Evolutionary conservation across 2,113 vertebrate species (phyloP), one percentile per base, ranked within the genome.

Genomic region (Gopherus flavomarginatus): DNA sequence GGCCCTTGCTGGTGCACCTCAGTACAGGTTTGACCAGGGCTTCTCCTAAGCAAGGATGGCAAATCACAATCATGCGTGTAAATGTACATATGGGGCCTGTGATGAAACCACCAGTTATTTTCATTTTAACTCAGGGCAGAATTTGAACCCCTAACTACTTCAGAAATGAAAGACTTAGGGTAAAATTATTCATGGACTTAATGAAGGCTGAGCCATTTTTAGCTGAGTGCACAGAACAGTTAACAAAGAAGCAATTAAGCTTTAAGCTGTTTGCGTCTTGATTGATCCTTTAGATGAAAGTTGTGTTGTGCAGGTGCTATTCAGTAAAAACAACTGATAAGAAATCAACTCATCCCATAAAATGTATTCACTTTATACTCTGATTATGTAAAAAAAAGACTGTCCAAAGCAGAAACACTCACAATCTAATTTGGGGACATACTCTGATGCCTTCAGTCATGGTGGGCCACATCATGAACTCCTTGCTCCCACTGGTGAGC

Each of bases 361-460:
- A 94, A 83, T 1, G 56, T 21, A 27, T 78, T 92, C 11, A 5
- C 87, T n/a, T 85, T 90, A 86, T 0, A 0, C 53, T 86, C 84
- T 94, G 87, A 85, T 79, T 86, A 80, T 24, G 84, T 44, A 62
- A 77, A 90, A 93, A 93, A 65, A 81, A 84, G 81, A 79, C 29
- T 19, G 13, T 77, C n/a, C 52, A 50, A 27, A 65, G 62, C 19
- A 5, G 44, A 85, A 75, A n/a, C 93, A 78, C 11, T 47, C 94
- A 87, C 21, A 86, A 56, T 62, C 87, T 79, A 47, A 54, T 91
- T 81, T 50, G 65, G 38, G 86, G 81, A 87, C 88, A 87, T 27
- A 93, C 5, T 19, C 56, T 62, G 38, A 75, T 3, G 87, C 21
- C 31, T 72, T 89, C 62, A 62, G 54, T 80, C 79, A 35, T 75